Evolutionary conservation across 1,140 invertebrate species (phyloP), one percentile per base, ranked within the genome.

Genomic region (Tetragonula clypearis): DNA sequence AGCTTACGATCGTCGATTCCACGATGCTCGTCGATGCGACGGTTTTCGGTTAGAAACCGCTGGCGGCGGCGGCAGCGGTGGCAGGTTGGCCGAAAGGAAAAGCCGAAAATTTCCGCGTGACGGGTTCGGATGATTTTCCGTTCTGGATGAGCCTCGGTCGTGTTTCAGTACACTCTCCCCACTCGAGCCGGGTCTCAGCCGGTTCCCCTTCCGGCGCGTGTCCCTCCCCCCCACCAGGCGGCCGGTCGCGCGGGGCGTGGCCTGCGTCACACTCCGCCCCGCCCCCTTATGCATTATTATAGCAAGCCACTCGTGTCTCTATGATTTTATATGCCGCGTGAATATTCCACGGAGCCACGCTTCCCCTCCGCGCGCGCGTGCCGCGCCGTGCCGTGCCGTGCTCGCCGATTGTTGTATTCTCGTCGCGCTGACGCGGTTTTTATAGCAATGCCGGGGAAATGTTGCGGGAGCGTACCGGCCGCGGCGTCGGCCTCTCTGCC

Each of bases 201-300:
- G 80, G 79, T 86, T 85, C 86, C 86, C 82, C 89, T 86, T 82
- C 85, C 87, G 88, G 80, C 68, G 71, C 73, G 69, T 73, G 69
- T 90, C 79, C 85, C 73, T 90, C 79, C 85, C 73, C 60, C 90
- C 90, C 86, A 83, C 88, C 74, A 58, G 9, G 41, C 8, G 56
- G 30, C 62, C 72, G 74, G 69, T 71, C 49, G 75, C 53, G 86
- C 73, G 82, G 78, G 86, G 88, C 87, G 84, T 85, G 85, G 82
- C 73, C 71, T 66, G 71, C 75, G 81, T 88, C 75, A 75, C 41
- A 58, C 30, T 21, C 19, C 49, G 79, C 77, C 75, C 93, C 94
- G 92, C 94, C 94, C 91, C 92, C 94, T 95, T 95, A 95, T 95
- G 94, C 94, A 94, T 95, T 95, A 95, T 94, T 94, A 95, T 95